Percentiles rank a stretch among this genome's conserved stretches.
Conservation (phyloP, 2,113 vertebrate genomes). For the Larimichthys crocea region DNA sequence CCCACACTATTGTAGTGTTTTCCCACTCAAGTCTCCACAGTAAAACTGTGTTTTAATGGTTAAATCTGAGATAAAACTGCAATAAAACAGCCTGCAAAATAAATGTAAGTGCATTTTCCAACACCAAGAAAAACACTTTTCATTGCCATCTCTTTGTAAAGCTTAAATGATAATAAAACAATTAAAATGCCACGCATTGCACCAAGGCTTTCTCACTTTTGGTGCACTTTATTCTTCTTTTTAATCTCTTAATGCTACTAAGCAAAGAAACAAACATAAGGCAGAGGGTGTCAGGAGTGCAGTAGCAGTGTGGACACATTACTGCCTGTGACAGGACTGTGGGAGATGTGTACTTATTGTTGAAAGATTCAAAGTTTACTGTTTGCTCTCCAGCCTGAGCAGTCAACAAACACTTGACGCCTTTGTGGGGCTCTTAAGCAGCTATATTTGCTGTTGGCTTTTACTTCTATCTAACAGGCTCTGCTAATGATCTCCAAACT, state of each 20-base stretch:
- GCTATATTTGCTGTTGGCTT: slow-evolving; percentile 90
- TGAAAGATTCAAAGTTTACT: slow-evolving; percentile 85
- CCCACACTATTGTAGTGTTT: neutral
- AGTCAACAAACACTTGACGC: slow-evolving; percentile 92
- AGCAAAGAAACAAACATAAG: slow-evolving; percentile 35
- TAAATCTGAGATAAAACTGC: neutral
- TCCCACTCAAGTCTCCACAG: neutral
- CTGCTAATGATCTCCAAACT: slow-evolving; percentile 85
- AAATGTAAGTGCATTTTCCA: neutral
- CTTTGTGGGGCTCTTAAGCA: slow-evolving; percentile 88
- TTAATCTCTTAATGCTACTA: slow-evolving; percentile 53
- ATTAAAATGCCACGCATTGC: neutral
- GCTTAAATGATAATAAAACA: neutral
- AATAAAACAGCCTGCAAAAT: neutral
- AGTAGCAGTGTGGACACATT: slow-evolving; percentile 37
- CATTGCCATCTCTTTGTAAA: neutral
- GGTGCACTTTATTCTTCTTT: slow-evolving; percentile 7
- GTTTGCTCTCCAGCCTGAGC: slow-evolving; percentile 91
- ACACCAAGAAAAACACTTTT: neutral
- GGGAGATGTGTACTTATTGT: slow-evolving; percentile 82
- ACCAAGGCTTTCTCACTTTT: neutral
- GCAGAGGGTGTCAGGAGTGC: slow-evolving; percentile 24
- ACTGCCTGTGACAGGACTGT: slow-evolving; percentile 55
- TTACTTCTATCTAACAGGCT: slow-evolving; percentile 82
- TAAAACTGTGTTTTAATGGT: neutral